Evolutionary conservation across 23 tunicate species (phyloP).

Genomic region (Phallusia fumigata): DNA sequence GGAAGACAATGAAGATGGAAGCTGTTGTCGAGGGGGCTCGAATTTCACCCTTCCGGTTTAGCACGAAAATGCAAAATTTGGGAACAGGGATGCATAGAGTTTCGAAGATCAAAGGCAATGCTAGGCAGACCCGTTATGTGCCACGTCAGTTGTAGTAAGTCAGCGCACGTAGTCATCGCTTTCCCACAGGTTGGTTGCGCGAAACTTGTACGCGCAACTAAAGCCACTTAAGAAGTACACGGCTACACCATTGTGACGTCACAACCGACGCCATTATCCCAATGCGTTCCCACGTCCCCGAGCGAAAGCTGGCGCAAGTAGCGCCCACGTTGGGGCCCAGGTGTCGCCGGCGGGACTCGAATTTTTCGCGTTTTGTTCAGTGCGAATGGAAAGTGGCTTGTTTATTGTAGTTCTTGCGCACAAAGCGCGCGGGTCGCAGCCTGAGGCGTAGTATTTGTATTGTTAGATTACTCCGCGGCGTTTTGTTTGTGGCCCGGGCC

Average conservation of each 20-base stretch:
- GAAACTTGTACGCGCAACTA: neutral
- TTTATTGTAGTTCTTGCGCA: neutral
- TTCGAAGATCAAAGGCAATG: no score
- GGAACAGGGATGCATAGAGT: no score
- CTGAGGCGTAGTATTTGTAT: neutral
- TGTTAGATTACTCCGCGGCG: slow-evolving; percentile 2
- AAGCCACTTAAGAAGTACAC: slow-evolving; percentile 6
- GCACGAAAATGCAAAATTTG: no score
- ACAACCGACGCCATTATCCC: slow-evolving; percentile 3
- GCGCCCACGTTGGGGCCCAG: neutral
- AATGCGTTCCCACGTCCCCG: slow-evolving; percentile 4
- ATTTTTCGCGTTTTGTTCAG: neutral
- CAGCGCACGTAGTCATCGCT: neutral
- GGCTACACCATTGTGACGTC: slow-evolving; percentile 1
- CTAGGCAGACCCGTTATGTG: no score
- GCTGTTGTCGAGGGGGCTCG: no score
- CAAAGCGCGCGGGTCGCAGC: neutral
- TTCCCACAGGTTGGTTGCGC: neutral
- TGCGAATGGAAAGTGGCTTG: neutral
- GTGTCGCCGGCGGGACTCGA: slow-evolving; percentile 10
- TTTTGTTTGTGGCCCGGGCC: neutral
- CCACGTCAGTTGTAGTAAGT: no score
- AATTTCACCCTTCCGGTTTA: no score
- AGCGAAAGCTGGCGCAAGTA: neutral
- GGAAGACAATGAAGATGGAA: no score